Conservation (phyloP, 2,797 vertebrate genomes). For the Anas capensis region DNA sequence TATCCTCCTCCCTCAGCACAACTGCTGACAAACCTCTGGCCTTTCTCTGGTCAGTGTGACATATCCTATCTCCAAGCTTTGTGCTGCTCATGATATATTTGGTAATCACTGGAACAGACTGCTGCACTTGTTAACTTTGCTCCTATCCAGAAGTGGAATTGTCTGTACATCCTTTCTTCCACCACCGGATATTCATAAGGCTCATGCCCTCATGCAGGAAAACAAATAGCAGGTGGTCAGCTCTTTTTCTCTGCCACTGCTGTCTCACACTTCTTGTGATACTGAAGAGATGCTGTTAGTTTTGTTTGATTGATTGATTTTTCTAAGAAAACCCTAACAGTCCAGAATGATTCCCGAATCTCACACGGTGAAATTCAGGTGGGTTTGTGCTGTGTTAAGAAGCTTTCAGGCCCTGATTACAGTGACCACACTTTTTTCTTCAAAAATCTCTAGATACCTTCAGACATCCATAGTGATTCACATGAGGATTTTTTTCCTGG, state of each 20-base stretch:
- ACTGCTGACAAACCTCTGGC: background rate
- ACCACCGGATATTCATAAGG: fast-evolving
- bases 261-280: background rate
- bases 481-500: background rate
- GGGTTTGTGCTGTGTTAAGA: background rate
- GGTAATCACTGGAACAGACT: background rate
- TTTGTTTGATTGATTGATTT: too few species aligned
- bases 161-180: background rate
- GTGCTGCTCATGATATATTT: background rate
- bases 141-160: background rate
- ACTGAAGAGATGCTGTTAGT: background rate
- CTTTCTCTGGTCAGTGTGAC: background rate
- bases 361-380: fast-evolving
- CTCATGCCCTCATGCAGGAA: background rate
- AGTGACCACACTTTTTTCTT: background rate
- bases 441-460: background rate
- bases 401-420: background rate
- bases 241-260: background rate
- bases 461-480: background rate
- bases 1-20: background rate
- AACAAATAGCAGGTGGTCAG: background rate
- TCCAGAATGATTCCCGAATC: background rate
- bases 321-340: background rate
- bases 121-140: background rate
- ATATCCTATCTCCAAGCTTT: background rate